phyloP scores from a whole-genome alignment of 1,140 invertebrate genomes.

The Drepana arcuata region DNA sequence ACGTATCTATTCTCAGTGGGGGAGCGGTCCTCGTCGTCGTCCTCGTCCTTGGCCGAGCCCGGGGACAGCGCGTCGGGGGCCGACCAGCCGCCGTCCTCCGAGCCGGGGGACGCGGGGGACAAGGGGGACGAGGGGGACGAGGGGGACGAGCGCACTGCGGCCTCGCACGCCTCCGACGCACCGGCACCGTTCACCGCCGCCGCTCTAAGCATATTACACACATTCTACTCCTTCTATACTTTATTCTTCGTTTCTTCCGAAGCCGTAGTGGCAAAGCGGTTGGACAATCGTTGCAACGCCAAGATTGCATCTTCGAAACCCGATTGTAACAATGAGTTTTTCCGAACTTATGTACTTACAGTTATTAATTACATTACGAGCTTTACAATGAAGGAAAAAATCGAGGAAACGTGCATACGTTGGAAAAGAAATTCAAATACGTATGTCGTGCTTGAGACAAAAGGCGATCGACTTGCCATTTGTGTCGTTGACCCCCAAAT shows the following conservation, averaged over 20 bases:
- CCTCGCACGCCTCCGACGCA: constrained; percentile 15
- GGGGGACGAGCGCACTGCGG: constrained; percentile 6
- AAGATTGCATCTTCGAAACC: neutral
- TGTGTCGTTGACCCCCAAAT: no score
- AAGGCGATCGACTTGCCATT: no score
- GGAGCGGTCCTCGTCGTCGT: constrained; percentile 23
- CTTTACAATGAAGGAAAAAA: no score
- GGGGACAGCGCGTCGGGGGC: constrained; percentile 45
- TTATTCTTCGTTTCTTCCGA: neutral
- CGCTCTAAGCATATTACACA: constrained; percentile 16
- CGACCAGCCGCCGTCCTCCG: constrained; percentile 17
- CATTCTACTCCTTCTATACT: neutral
- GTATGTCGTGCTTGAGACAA: no score
- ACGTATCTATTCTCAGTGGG: constrained; percentile 22
- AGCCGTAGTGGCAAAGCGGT: neutral
- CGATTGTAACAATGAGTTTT: no score
- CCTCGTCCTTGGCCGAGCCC: constrained; percentile 31
- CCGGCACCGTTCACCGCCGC: constrained; percentile 26
- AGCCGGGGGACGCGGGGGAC: constrained; percentile 7
- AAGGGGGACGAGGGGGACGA: constrained; percentile 10
- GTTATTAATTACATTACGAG: no score
- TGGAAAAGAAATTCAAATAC: no score
- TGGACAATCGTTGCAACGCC: neutral
- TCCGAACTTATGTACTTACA: no score
- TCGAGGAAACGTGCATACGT: no score